Evolutionary conservation across 2,797 vertebrate genomes (phyloP).

Genomic region (Sebastolobus alascanus): DNA sequence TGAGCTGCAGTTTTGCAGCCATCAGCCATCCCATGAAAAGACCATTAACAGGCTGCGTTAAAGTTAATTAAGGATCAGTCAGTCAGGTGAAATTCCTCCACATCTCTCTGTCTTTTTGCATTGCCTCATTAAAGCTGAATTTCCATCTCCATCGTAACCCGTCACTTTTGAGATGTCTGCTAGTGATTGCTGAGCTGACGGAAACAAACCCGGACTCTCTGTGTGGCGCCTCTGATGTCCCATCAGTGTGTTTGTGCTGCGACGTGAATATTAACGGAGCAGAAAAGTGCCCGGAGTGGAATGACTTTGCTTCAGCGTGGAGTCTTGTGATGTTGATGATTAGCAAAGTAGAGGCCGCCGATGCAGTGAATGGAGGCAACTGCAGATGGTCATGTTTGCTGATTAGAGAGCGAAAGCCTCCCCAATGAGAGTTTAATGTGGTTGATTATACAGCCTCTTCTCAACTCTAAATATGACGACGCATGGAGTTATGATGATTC

Average conservation of each 20-base stretch:
- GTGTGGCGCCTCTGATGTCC: conserved; percentile 11
- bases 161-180: conserved; percentile 1
- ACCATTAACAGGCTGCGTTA: conserved; percentile 1
- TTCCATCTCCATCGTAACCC: background rate
- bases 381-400: conserved; percentile 15
- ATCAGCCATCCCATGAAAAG: background rate
- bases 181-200: conserved; percentile 13
- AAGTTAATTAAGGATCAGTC: conserved; percentile 20
- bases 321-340: background rate
- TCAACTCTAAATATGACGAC: background rate
- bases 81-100: conserved; percentile 16
- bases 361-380: background rate
- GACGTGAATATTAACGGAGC: conserved; percentile 30
- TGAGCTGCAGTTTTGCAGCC: background rate
- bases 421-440: background rate
- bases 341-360: conserved; percentile 2
- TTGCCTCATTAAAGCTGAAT: conserved; percentile 20
- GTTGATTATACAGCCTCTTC: background rate
- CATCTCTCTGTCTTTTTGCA: background rate
- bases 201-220: conserved; percentile 12
- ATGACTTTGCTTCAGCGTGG: background rate
- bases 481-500: background rate
- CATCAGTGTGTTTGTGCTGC: conserved; percentile 26
- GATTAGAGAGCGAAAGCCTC: background rate
- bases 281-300: conserved; percentile 10